Base-by-base conservation (phyloP, 1,140 invertebrate genomes). In the Drosophila pachea region DNA sequence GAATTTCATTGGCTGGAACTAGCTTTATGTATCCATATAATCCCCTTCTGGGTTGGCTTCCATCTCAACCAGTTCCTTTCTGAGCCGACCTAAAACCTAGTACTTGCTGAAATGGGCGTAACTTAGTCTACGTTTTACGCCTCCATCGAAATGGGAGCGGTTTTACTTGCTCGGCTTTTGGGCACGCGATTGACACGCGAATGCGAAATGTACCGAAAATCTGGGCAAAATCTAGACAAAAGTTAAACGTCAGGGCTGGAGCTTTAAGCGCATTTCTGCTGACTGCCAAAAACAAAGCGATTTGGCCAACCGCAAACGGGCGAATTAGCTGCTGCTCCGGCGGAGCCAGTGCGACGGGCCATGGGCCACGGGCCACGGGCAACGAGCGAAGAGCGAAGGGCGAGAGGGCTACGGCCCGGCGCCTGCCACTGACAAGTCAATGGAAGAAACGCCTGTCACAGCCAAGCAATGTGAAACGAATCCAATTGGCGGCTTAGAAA, bases 401-500 rank as follows among this genome's bases (percentile, higher is more conserved):
- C 22, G 22, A 22, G 22, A 22, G 22, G 22, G 22, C 22, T 22
- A 22, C 22, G 22, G 38, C 38, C 12, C 50, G 33, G 55, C 16
- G 56, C 38, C 76, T 81, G 77, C 40, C 65, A 53, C 12, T 83
- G 79, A 83, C 79, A 83, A 78, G 68, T 47, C 40, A 76, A 63
- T 74, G 73, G 42, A 67, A 48, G 60, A 63, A 55, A 56, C 52
- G 78, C 68, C 74, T 82, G 78, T 82, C 78, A 82, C 68, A 82
- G 68, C 74, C 78, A 82, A 58, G 55, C 61, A 73, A 60, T 60
- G 54, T 43, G 73, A 74, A 81, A 66, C 77, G 60, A 83, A 62
- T 67, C 73, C 78, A 84, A 83, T 78, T 76, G 79, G 75, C 43
- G 75, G 79, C 74, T 68, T 62, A 65, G 65, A 65, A 63, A 48